Conservation (phyloP, 2,797 vertebrate species). For the Chelon labrosus region DNA sequence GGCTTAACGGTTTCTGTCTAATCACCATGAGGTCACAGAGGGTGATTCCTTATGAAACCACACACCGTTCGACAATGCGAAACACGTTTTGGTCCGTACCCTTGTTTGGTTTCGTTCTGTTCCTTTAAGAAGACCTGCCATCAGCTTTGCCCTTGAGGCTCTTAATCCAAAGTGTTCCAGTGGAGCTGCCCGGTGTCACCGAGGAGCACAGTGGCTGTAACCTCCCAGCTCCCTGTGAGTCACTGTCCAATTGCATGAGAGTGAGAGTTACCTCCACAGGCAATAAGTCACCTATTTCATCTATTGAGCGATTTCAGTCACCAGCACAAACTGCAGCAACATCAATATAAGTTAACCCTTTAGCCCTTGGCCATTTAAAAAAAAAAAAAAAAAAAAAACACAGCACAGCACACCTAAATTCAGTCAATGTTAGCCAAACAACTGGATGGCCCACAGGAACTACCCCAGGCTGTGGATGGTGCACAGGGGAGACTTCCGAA, state of each 20-base stretch:
- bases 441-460: not conserved
- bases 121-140: slow-evolving; percentile 4
- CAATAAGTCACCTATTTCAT: slow-evolving; percentile 51
- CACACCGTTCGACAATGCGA: too few relatives aligned
- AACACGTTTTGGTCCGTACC: too few relatives aligned
- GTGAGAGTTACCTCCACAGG: slow-evolving; percentile 26
- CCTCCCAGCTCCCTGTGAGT: slow-evolving; percentile 33
- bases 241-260: slow-evolving; percentile 25
- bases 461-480: not conserved
- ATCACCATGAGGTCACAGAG: too few relatives aligned
- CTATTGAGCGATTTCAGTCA: slow-evolving; percentile 38
- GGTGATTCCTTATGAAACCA: too few relatives aligned
- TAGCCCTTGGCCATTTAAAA: not conserved
- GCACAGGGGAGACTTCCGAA: not conserved
- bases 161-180: slow-evolving; percentile 37
- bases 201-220: slow-evolving; percentile 24
- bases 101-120: too few relatives aligned
- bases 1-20: too few relatives aligned
- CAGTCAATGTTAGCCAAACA: not conserved
- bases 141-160: slow-evolving; percentile 31
- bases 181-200: slow-evolving; percentile 19
- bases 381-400: not conserved
- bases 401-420: not conserved
- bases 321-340: slow-evolving; percentile 14
- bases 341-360: slow-evolving; percentile 31